Base-by-base conservation (phyloP, 35 echinoderm and acorn worm genomes). In the Heliocidaris erythrogramma region DNA sequence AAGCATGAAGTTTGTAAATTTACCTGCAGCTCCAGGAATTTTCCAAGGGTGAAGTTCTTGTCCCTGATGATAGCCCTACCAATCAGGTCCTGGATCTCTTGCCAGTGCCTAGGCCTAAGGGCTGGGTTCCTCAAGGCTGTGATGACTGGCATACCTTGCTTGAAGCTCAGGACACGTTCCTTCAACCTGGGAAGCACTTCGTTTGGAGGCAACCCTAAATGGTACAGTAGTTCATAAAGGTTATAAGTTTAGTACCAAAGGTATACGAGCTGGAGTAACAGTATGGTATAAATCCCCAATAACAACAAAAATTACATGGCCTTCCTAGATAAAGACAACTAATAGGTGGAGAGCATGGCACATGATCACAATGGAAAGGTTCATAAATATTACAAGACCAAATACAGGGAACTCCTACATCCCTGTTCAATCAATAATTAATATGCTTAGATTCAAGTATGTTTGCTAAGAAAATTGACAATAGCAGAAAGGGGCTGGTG, bases 21-120 rank as follows among this genome's bases (percentile, higher is more conserved):
- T 35, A 99, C 98, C 95, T 99, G 96, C 30, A 99, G 86, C 60
- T 99, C 97, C 49, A 99, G 88, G 47, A 99, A 97, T 69, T 96
- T 99, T 59, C 98, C 98, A 42, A 99, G 97, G 30, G 98, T 97
- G 94, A 99, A 99, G 93, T 99, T 99, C 92, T 97, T 99, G 59
- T 99, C 98, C 85, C 97, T 97, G 89, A 97, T 96, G 85, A 99
- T 97, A 32, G 97, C 95, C 92, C 97, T 94, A 27, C 98, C 98
- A 91, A 99, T 99, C 94, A 99, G 97, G 27, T 96, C 91, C 88
- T 99, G 98, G 30, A 99, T 99, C 93, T 97, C 98, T 90, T 99
- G 93, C 98, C 98, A 99, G 88, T 99, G 98, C 17, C 98, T 95
- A 18, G 96, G 94, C 56, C 98, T 94, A 0, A 99, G 97, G 27